Evolutionary conservation across 2,113 vertebrate species (phyloP).

Genomic region (Piprites chloris): DNA sequence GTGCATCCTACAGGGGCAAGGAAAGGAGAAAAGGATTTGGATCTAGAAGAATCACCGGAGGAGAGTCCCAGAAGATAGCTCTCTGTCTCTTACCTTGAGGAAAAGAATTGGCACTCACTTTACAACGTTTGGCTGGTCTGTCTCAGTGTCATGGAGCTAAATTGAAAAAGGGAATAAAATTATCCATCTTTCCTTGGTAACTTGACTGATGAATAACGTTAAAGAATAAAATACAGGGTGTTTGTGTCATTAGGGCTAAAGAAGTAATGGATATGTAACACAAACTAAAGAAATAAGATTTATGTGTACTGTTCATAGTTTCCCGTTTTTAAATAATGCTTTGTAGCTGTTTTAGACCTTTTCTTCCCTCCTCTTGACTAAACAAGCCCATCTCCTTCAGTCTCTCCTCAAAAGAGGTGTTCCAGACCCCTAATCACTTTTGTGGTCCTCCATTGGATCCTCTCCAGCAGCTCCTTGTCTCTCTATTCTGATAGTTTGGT

Average conservation of each 20-base stretch:
- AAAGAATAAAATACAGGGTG: not conserved
- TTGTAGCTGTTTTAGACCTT: not conserved
- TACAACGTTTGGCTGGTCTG: not conserved
- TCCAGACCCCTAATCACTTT: not conserved
- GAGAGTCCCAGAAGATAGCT: not conserved
- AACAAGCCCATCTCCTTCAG: not conserved
- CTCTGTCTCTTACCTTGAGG: not conserved
- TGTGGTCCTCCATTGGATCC: not conserved
- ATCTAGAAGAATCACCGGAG: not conserved
- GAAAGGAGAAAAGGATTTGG: not conserved
- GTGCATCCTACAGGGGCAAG: not conserved
- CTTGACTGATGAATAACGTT: not conserved
- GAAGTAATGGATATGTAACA: not conserved
- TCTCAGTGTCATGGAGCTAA: not conserved
- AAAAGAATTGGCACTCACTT: not conserved
- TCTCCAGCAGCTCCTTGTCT: not conserved
- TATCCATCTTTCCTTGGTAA: not conserved
- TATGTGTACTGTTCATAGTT: not conserved
- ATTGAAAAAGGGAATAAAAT: not conserved
- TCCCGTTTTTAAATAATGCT: not conserved
- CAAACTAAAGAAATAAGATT: not conserved
- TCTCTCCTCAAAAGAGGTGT: not conserved
- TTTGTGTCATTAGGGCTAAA: not conserved
- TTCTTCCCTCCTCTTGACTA: not conserved
- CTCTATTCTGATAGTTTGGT: not conserved